Percentiles rank a stretch among this genome's conserved stretches.
phyloP scores from a whole-genome alignment of 2,113 vertebrate genomes.

The Microtus richardsoni region DNA sequence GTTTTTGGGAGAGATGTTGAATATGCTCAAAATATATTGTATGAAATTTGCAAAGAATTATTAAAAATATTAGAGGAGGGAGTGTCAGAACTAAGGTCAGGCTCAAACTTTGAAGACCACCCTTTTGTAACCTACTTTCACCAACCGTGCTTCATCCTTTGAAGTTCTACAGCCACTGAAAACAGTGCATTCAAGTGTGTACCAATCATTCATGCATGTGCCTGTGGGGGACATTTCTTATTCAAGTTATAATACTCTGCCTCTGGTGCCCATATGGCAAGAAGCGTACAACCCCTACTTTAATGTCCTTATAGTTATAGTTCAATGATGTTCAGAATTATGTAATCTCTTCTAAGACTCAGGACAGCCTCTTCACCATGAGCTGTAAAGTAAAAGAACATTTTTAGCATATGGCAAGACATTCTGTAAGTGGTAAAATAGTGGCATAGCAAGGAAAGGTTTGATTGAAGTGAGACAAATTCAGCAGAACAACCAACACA shows the following conservation, averaged over 20 bases:
- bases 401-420: not conserved
- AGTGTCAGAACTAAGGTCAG: not conserved
- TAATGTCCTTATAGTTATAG: not conserved
- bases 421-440: not conserved
- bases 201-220: not conserved
- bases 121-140: not conserved
- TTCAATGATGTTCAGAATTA: not conserved
- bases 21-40: not conserved
- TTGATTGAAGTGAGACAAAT: not conserved
- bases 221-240: not conserved
- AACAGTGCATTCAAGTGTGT: not conserved
- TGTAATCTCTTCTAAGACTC: not conserved
- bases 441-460: not conserved
- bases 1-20: not conserved
- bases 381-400: not conserved
- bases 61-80: not conserved
- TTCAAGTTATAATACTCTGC: not conserved
- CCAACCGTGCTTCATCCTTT: not conserved
- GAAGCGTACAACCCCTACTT: not conserved
- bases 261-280: not conserved
- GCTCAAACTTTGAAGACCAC: not conserved
- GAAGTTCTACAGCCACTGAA: not conserved
- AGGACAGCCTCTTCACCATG: not conserved
- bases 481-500: not conserved
- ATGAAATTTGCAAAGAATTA: not conserved